Evolutionary conservation across 2,113 vertebrate species (phyloP).

Genomic region (Grammomys surdaster): DNA sequence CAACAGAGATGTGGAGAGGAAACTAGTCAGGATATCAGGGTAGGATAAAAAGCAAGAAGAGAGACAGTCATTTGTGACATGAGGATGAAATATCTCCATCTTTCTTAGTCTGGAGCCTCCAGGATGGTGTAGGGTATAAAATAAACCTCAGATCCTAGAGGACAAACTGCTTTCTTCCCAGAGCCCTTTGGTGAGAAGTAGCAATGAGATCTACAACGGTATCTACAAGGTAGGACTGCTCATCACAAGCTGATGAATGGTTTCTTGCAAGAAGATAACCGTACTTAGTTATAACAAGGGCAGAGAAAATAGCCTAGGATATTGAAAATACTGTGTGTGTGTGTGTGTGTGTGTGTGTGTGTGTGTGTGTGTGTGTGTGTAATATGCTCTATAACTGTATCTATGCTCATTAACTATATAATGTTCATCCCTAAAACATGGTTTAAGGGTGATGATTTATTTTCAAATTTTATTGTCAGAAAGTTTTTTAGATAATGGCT

Average conservation of each 20-base stretch:
- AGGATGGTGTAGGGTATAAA: neutral
- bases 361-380: neutral
- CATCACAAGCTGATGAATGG: neutral
- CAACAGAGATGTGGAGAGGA: neutral
- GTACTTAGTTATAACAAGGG: neutral
- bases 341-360: neutral
- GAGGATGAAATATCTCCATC: neutral
- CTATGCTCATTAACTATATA: neutral
- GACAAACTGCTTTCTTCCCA: neutral
- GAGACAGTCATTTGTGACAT: neutral
- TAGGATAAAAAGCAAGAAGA: neutral
- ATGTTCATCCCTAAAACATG: neutral
- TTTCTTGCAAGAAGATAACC: neutral
- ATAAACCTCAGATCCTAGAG: neutral
- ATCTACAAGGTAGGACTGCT: neutral
- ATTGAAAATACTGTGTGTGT: neutral
- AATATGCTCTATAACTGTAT: neutral
- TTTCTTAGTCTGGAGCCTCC: neutral
- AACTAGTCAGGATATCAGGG: neutral
- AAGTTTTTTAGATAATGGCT: neutral
- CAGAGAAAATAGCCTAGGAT: neutral
- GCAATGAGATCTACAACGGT: neutral
- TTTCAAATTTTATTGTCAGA: neutral
- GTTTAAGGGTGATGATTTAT: neutral
- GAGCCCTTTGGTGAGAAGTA: no score